Evolutionary conservation across 1,140 invertebrate species (phyloP).

Genomic region (Drosophila jambulina): DNA sequence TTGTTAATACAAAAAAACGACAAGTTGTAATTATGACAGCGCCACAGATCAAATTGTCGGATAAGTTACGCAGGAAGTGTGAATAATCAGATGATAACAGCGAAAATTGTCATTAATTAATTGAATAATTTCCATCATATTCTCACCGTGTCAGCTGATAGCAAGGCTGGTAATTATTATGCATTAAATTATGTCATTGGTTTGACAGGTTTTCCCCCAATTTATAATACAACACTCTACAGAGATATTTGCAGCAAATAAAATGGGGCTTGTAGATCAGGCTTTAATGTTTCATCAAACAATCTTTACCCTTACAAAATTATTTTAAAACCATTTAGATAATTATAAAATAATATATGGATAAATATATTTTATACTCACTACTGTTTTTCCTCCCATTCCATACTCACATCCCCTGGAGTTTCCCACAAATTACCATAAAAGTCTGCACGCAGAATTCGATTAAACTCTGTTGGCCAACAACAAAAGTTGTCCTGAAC

Average conservation of each 20-base stretch:
- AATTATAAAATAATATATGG: neutral
- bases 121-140: slow-evolving; percentile 14
- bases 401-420: slow-evolving; percentile 1
- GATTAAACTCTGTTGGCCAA: slow-evolving; percentile 1
- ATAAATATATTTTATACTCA: neutral
- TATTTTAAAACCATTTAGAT: neutral
- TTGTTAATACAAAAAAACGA: slow-evolving; percentile 45
- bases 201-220: neutral
- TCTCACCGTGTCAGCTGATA: neutral
- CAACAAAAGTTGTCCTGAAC: slow-evolving; percentile 59
- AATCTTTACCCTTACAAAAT: neutral
- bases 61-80: slow-evolving; percentile 34
- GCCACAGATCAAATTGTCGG: slow-evolving; percentile 38
- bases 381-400: neutral
- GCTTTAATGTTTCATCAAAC: neutral
- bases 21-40: slow-evolving; percentile 49
- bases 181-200: slow-evolving; percentile 1
- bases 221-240: too few species aligned
- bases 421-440: slow-evolving; percentile 17
- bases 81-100: slow-evolving; percentile 18
- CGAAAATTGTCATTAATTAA: slow-evolving; percentile 17
- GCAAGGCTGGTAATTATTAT: neutral
- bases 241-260: neutral
- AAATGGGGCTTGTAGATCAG: neutral
- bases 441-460: slow-evolving; percentile 29